Conservation (phyloP, 2,113 vertebrate species). For the Elachura formosa region DNA sequence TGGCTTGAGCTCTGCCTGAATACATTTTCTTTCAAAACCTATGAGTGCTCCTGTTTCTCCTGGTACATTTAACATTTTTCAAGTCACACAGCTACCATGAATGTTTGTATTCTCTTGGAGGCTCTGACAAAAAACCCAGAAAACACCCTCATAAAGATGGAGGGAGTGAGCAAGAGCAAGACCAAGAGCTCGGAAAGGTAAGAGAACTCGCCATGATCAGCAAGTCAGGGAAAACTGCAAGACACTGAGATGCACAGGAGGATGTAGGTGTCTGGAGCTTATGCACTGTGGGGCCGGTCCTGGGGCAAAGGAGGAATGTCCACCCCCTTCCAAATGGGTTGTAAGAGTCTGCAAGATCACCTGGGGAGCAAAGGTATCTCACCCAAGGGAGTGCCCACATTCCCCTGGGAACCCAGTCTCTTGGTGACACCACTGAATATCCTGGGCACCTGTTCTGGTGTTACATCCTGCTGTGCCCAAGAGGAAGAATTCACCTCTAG, state of each 20-base stretch:
- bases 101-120: neutral
- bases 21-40: neutral
- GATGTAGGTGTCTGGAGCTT: neutral
- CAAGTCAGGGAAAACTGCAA: neutral
- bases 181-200: neutral
- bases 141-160: neutral
- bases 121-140: neutral
- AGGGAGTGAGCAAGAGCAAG: neutral
- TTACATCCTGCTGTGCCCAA: neutral
- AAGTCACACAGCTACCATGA: neutral
- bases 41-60: neutral
- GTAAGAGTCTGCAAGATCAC: neutral
- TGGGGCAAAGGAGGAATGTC: neutral
- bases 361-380: neutral
- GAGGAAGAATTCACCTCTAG: neutral
- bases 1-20: neutral
- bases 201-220: rapidly evolving
- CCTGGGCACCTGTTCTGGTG: neutral
- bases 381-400: neutral
- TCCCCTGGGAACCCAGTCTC: neutral
- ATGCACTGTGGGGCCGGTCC: rapidly evolving
- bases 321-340: neutral
- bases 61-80: neutral
- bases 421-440: rapidly evolving
- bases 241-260: neutral